Evolutionary conservation across 2,797 vertebrate species (phyloP), one percentile per base, ranked within the genome.

Genomic region (Mareca penelope): DNA sequence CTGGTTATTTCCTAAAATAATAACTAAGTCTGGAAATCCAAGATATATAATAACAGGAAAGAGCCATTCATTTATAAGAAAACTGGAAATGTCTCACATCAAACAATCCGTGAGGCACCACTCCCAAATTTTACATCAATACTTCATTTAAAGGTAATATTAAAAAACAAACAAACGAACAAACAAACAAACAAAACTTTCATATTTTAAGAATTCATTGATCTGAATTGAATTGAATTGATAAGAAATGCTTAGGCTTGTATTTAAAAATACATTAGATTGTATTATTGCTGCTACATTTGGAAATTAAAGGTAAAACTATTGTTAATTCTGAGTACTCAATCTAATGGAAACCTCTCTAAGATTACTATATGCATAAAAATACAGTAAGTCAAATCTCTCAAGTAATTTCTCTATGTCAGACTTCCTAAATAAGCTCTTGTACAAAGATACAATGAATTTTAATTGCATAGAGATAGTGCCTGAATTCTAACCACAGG

Each of bases 401-500:
- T 95, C 67, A 24, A 80, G 84, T 61, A 81, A 95, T 89, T 94
- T 88, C 56, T 87, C 31, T 33, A 14, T 29, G 48, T 69, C 70
- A 69, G 31, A 35, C 60, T 84, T 89, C 64, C 46, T 85, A 91
- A 95, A 90, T 55, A 81, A 82, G 33, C 33, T 76, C 61, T 73
- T 88, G 17, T 76, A 93, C 61, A 83, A 93, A 90, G 72, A 65
- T 16, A 72, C 24, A 92, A 86, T 85, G 50, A 78, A 85, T 93
- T 93, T 91, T 88, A 94, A 88, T 91, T 82, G 55, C 46, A 70
- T n/a, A 35, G 6, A 70, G 73, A 93, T 88, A 85, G 80, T 59
- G 31, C 40, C 42, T 93, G 79, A 95, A 94, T 93, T 82, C 68
- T 70, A 96, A 79, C 81, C 10, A 15, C 73, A 88, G 84, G 48